Evolutionary conservation across 2,113 vertebrate genomes (phyloP), one percentile per base, ranked within the genome.

Genomic region (Bothrops jararaca): DNA sequence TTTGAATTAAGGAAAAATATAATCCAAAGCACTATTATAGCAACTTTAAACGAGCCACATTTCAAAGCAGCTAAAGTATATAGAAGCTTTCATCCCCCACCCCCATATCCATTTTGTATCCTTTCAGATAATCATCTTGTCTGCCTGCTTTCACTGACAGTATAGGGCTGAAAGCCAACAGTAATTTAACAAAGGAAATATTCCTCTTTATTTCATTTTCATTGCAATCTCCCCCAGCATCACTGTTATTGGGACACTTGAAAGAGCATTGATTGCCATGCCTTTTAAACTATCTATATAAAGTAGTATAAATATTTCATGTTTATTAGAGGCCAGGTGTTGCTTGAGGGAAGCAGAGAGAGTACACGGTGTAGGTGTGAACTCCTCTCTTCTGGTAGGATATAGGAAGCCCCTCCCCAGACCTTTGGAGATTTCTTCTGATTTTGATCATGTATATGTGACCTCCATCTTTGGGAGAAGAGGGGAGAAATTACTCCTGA

Each of bases 1-100:
- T 95, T 95, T 93, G 95, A 97, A 97, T 96, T 97, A 97, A 97
- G 96, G 34, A 42, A 80, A 96, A 95, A 96, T 95, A 96, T 96
- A 96, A 97, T 95, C 93, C 92, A 95, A 94, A 96, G 94, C 93
- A 96, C 95, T 92, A 93, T 92, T 95, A 93, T 96, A 96, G 95
- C 95, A 96, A 96, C 94, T 93, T 96, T 96, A 97, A 97, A 95
- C 93, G 93, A 96, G 93, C 94, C 95, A 94, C 95, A 94, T 95
- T 96, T 93, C 93, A 34, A 95, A 96, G 97, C 94, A 94, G 94
- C 95, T 97, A 95, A 96, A 91, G 94, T 89, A 92, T 96, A 97
- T 96, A 95, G 95, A 97, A 96, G 95, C 93, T 96, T 95, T 92
- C 93, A 92, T 94, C 42, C 42, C 26, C 60, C 94, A 95, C 42